Percentiles rank a stretch among this genome's conserved stretches.
Conservation (phyloP, 1,140 invertebrate species). For the Cryptotermes secundus region DNA sequence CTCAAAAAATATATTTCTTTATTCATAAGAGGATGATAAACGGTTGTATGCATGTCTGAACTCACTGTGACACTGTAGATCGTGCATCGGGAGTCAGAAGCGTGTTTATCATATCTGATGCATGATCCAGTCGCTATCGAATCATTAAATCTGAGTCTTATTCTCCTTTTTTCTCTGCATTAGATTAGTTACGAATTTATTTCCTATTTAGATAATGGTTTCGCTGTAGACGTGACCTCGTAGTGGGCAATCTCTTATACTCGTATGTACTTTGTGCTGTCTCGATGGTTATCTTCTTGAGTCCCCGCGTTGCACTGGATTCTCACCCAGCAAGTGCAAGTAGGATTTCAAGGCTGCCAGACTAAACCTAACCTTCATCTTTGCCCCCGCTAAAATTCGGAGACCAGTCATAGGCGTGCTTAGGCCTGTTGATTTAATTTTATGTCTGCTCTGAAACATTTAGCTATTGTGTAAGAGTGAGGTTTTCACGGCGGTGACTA, state of each 20-base stretch:
- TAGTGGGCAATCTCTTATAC: background rate
- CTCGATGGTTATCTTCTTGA: background rate
- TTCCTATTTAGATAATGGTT: background rate
- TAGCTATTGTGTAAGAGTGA: no score
- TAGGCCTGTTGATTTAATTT: no score
- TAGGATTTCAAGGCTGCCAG: background rate
- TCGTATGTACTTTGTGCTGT: no score
- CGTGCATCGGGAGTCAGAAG: background rate
- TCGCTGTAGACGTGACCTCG: background rate
- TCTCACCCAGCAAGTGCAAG: background rate
- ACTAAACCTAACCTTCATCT: background rate
- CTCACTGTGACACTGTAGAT: no score
- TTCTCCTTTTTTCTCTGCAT: background rate
- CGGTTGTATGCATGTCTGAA: no score
- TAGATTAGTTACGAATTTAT: background rate
- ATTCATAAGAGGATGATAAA: no score
- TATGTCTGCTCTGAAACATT: no score
- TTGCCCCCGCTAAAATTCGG: no score
- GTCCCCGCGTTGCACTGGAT: background rate
- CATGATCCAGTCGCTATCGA: background rate
- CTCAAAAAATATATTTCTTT: no score
- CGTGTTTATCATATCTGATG: background rate
- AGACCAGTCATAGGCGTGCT: no score
- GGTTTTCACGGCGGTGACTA: no score
- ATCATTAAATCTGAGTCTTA: background rate